Evolutionary conservation across 2,888 invertebrate species (phyloP), one percentile per base, ranked within the genome.

Genomic region (Cacoxenus indagator): DNA sequence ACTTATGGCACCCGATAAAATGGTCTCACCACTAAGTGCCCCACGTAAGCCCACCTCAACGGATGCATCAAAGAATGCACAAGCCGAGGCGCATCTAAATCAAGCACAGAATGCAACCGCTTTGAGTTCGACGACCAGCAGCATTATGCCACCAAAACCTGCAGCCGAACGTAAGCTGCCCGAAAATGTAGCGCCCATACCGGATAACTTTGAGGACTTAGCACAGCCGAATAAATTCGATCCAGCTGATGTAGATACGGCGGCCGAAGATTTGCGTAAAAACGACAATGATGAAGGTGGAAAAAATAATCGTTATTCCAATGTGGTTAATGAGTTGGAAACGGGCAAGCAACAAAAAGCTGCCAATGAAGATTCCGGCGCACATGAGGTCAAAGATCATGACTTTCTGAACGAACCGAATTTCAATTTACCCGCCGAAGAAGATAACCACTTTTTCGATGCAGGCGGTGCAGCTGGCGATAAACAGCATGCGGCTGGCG

Each of bases 121-220:
- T 27, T 70, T 64, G 17, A 69, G 48, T 68, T 43, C 70, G 9
- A 68, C 69, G 46, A 84, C 51, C 19, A 84, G 82, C 31, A 83
- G 79, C n/a, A 80, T 76, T 1, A 72, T 77, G 19, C 84, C 82
- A 19, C 83, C 77, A 3, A 78, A 77, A 45, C 62, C 73, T 9
- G 43, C 55, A n/a, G 77, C 76, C 1, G 76, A 78, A 78, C 88
- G 80, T 75, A 88, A 80, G 67, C 77, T 82, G 67, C 88, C 78
- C 0, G 87, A 85, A 51, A 85, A 86, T 66, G 88, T 89, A 3
- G 87, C 87, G 1, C 88, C 88, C 2, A 86, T 87, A 57, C 88
- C 88, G 0, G 86, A 86, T 2, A 87, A 87, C 72, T 86, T 87
- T 45, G 87, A 88, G 26, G 82, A 77, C 24, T 74, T 85, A n/a